Conservation (phyloP, 1,140 invertebrate species). For the Achatina immaculata region DNA sequence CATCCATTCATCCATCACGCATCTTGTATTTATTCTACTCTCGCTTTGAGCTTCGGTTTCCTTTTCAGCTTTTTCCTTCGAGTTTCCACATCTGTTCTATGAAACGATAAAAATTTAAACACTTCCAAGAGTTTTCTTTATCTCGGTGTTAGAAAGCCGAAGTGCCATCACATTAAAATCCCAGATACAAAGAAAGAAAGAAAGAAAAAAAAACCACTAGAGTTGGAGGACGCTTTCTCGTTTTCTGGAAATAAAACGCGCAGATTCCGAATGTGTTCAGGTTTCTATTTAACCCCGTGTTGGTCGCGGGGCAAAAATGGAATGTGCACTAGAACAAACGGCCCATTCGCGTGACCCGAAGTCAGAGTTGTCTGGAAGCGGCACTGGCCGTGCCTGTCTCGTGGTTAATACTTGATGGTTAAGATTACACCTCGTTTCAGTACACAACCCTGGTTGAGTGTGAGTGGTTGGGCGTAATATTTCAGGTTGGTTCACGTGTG, state of each 20-base stretch:
- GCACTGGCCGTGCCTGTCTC: neutral
- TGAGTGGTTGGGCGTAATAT: neutral
- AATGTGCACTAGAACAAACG: neutral
- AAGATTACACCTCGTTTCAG: neutral
- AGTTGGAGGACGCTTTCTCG: neutral
- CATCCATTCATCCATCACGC: too few relatives aligned
- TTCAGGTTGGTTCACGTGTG: neutral
- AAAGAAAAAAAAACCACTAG: too few relatives aligned
- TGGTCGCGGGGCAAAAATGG: neutral
- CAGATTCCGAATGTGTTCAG: neutral
- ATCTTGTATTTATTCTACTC: too few relatives aligned
- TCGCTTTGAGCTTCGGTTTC: too few relatives aligned
- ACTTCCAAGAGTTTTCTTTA: neutral
- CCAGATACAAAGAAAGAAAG: neutral
- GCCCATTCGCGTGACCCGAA: neutral
- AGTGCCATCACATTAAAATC: neutral
- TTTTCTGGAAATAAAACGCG: slow-evolving; percentile 4
- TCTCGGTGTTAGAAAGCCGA: neutral
- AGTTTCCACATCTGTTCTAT: neutral
- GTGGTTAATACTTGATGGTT: neutral
- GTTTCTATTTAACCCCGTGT: neutral
- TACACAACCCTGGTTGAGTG: neutral
- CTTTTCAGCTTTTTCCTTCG: too few relatives aligned
- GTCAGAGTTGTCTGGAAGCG: neutral
- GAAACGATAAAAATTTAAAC: neutral